Base-by-base conservation (phyloP, 1,140 invertebrate genomes). In the Oedothorax gibbosus region DNA sequence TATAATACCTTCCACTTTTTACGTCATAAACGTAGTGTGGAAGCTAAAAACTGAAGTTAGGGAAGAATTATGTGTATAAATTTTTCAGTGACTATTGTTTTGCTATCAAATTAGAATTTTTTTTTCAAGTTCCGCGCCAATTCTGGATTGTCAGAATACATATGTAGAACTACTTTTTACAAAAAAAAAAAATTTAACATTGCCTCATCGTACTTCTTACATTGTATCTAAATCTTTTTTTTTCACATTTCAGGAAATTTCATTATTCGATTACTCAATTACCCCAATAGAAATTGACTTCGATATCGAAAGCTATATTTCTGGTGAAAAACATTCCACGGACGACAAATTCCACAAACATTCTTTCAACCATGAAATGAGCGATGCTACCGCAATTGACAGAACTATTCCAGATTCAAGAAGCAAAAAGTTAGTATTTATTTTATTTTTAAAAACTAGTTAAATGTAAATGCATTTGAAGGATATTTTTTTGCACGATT, bases 371-470 rank as follows among this genome's bases (percentile, higher is more conserved):
- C 91, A 98, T 85, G 91, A 97, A 90, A 96, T 95, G 57, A 97
- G 96, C 89, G 97, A 99, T 91, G 93, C 93, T 86, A 97, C 98
- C 88, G 94, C 96, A 10, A 91, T 99, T 51, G 97, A 98, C 89
- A 92, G 97, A 88, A 93, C 93, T 75, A 91, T 99, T 78, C 96
- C 96, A n/a, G 97, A 99, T 90, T 94, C 96, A 85, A 90, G 97
- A 83, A 94, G 93, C 87, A 92, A 93, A 88, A 92, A 90, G 93
- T 95, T 90, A 89, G 88, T 88, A 6, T 12, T 15, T 14, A 35
- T 2, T 35, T 14, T 60, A 60, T 14, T 14, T 6, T 60, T 60
- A 14, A 60, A 7, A 60, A 60, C 3, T 60, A 14, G 12, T 60
- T 14, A 8, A 14, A 6, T 5, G n/a, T 60, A 6, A 14, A 60